phyloP scores from a whole-genome alignment of 1,140 invertebrate species.

The Drosophila ercepeae region DNA sequence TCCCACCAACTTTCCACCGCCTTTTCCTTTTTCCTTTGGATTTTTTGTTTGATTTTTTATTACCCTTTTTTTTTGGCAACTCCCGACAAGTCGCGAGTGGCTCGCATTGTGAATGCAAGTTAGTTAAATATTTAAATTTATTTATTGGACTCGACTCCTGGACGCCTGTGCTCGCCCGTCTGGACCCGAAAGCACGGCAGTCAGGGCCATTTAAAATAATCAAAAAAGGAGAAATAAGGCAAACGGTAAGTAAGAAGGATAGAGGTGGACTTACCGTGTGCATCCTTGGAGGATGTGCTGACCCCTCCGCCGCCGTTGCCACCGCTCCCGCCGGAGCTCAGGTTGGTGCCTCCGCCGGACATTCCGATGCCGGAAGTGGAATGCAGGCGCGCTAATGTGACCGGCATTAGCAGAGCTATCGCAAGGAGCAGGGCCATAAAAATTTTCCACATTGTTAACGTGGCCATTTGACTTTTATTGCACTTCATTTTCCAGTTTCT shows the following conservation, averaged over 20 bases:
- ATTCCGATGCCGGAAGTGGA: constrained; percentile 61
- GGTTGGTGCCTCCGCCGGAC: constrained; percentile 34
- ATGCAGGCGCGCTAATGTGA: constrained; percentile 81
- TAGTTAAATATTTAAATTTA: constrained; percentile 81
- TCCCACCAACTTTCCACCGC: neutral
- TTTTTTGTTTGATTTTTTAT: neutral
- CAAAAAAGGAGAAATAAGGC: constrained; percentile 42
- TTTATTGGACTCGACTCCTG: constrained; percentile 57
- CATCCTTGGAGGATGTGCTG: constrained; percentile 62
- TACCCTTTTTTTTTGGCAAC: constrained; percentile 21
- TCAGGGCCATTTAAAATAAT: constrained; percentile 69
- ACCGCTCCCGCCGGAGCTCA: constrained; percentile 42
- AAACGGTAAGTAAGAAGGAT: constrained; percentile 8
- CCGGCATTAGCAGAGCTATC: constrained; percentile 69
- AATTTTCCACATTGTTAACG: constrained; percentile 83
- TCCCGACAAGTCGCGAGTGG: constrained; percentile 31
- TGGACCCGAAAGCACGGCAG: neutral
- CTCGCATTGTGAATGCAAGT: constrained; percentile 45
- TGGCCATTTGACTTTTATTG: constrained; percentile 83
- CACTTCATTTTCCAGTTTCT: constrained; percentile 68
- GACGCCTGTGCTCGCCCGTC: neutral
- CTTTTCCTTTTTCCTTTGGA: neutral
- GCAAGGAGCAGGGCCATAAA: constrained; percentile 72
- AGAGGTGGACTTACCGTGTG: constrained; percentile 75
- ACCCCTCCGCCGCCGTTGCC: constrained; percentile 25